Evolutionary conservation across 2,113 vertebrate genomes (phyloP), one percentile per base, ranked within the genome.

Genomic region (Dolichotis patagonum): DNA sequence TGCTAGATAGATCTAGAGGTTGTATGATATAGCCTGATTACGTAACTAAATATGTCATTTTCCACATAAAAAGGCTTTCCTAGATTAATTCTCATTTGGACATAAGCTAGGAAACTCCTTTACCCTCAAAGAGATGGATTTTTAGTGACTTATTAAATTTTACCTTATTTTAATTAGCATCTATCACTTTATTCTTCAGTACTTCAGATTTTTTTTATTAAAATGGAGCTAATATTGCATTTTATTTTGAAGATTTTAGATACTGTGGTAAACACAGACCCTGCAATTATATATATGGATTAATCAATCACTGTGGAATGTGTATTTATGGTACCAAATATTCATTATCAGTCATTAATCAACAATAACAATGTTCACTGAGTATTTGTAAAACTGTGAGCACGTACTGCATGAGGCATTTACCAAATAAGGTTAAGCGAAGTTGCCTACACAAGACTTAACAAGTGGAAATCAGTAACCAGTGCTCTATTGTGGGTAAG

Each of bases 11-110:
- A 87, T 24, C 13, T 6, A 88, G 73, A 30, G 82, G 32, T 78
- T 83, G 16, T 60, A 11, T 88, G 69, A 93, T 63, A 83, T 56
- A 93, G 63, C 69, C 85, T 92, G 82, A 54, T 89, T 92, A 80
- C 43, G 28, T 73, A 85, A 95, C 54, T 62, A 88, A 54, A 88
- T 92, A n/a, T 77, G 49, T 77, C 49, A 75, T 85, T 85, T 86
- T 86, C 41, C 71, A 43, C 24, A 49, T 16, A 52, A 90, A 91
- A 94, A 67, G 52, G 14, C 35, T 90, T 94, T 80, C 38, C 26
- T 75, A 80, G 80, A 49, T 62, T 90, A n/a, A 78, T 92, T 84
- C 52, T 95, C 49, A 86, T 8, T 65, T 56, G 46, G 26, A 77
- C 26, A 30, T 82, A 77, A 5, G 38, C 30, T 91, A 84, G 75